Evolutionary conservation across 2,113 vertebrate species (phyloP), one percentile per base, ranked within the genome.

Genomic region (Megaceryle maxima): DNA sequence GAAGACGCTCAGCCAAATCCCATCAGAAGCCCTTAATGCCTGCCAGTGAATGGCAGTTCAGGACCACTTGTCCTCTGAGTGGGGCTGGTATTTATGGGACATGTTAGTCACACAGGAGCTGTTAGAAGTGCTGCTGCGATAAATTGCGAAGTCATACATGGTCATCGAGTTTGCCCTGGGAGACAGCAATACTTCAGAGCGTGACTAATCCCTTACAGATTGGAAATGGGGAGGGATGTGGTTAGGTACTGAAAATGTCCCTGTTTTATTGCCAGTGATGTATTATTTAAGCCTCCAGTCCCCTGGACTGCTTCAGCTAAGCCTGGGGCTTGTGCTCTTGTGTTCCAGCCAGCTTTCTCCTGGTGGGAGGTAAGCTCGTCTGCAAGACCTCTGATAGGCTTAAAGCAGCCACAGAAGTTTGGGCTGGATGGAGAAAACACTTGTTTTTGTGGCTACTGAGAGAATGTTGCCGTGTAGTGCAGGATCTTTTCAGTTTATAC

Each of bases 131-230:
- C 66, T 51, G 87, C 83, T 17, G 6, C 3, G 4, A 82, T 69
- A 83, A 94, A 93, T 90, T 24, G n/a, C 87, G 0, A 39, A 66
- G 75, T 62, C 88, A 62, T 26, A 9, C 66, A 3, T 13, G 29
- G 86, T 46, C 51, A 29, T 28, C 41, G 74, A 81, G 41, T 46
- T 56, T 66, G 69, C 74, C 50, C 11, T 2, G 35, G 56, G 62
- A 93, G 56, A 55, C 11, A 72, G 87, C 55, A 43, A 17, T 10
- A 25, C 73, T 68, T 63, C 2, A 5, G 79, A 83, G 93, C 88
- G 70, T 91, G 64, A 93, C 94, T 94, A 95, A 95, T 97, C 91
- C 79, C 88, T 93, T 60, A n/a, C 91, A 95, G 84, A 73, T 1
- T 43, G 63, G 79, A 81, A 91, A 66, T 0, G 1, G 29, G 59